Conservation (phyloP, 2,113 vertebrate species). For the Lipotes vexillifer region DNA sequence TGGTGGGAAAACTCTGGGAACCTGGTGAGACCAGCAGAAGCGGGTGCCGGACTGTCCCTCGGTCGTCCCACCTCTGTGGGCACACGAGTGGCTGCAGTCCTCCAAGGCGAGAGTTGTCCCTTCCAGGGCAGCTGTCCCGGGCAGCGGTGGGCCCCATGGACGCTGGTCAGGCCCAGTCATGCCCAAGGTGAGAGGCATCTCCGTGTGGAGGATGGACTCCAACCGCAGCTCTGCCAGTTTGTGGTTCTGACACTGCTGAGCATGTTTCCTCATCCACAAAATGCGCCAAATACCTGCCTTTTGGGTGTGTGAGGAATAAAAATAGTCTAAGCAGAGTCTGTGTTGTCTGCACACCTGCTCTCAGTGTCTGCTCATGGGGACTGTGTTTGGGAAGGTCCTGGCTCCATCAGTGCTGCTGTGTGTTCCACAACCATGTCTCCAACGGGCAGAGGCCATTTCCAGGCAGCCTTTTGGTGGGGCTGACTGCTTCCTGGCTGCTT, state of each 20-base stretch:
- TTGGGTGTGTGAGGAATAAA: neutral
- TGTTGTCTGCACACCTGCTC: neutral
- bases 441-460: neutral
- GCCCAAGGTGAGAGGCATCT: neutral
- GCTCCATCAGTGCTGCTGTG: neutral
- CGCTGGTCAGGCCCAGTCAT: neutral
- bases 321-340: too few species aligned
- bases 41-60: rapidly evolving
- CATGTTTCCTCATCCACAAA: neutral
- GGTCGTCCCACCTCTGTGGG: neutral
- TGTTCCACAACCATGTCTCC: rapidly evolving
- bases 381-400: neutral
- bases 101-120: neutral
- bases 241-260: neutral
- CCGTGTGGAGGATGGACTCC: rapidly evolving
- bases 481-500: too few species aligned
- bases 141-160: neutral
- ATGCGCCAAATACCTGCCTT: neutral
- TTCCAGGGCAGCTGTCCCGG: neutral
- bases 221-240: neutral
- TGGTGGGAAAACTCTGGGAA: too few species aligned
- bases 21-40: too few species aligned
- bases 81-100: rapidly evolving
- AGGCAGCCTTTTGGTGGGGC: neutral
- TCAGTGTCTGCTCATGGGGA: neutral